Conservation (phyloP, 2,113 vertebrate species). For the Cebidichthys violaceus region DNA sequence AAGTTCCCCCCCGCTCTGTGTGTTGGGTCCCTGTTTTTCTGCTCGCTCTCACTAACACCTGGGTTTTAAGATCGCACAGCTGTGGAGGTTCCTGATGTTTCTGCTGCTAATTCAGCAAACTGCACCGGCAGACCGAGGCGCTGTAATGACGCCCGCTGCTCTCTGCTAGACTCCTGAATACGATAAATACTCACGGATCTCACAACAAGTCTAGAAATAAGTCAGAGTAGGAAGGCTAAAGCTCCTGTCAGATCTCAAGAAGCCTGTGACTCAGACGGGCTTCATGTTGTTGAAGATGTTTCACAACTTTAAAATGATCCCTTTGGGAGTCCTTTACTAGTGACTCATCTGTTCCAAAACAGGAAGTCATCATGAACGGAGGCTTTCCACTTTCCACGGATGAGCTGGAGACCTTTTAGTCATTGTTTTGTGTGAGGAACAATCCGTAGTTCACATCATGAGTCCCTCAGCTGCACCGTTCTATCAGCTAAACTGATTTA, state of each 20-base stretch:
- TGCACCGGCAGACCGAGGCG: neutral
- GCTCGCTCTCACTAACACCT: slow-evolving; percentile 59
- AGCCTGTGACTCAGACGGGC: neutral
- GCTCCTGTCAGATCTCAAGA: neutral
- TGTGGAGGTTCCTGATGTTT: slow-evolving; percentile 8
- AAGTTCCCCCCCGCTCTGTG: slow-evolving; percentile 86
- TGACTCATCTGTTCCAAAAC: slow-evolving; percentile 1
- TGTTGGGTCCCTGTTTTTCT: slow-evolving; percentile 80
- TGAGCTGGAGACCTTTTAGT: neutral
- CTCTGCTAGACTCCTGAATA: neutral
- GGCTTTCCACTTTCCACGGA: neutral
- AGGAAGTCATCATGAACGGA: neutral
- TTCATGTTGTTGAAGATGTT: neutral
- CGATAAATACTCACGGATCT: neutral
- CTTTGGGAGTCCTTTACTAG: neutral
- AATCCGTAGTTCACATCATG: neutral
- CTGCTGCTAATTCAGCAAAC: slow-evolving; percentile 31
- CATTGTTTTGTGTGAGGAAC: no score
- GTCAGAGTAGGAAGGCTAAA: neutral
- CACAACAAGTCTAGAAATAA: neutral
- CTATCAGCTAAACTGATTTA: neutral
- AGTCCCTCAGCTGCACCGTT: neutral
- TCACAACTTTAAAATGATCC: neutral
- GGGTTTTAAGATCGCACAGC: slow-evolving; percentile 21
- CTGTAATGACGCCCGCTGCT: slow-evolving; percentile 13